Percentiles rank a stretch among this genome's conserved stretches.
These are phyloP conservation scores for Zonitis immaculata DNA, from an alignment of 2,888 invertebrate genomes.

Conservation along the genomic window DNA sequence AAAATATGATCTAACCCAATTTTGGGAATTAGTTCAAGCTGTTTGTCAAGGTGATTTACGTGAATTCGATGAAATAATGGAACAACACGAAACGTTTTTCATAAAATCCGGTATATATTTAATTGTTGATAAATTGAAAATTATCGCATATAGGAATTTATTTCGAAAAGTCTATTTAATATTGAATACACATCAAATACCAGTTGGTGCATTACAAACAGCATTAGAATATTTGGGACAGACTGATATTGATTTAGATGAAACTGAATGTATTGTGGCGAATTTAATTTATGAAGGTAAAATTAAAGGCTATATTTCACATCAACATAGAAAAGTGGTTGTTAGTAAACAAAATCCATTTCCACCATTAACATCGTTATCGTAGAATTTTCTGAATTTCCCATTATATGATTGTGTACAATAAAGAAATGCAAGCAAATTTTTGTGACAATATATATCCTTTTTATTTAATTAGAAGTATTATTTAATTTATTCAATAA, in stretches of 20 bases:
- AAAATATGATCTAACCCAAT: conserved; percentile 87
- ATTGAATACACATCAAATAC: conserved; percentile 80
- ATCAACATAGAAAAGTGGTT: conserved; percentile 94
- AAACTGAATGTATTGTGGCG: conserved; percentile 93
- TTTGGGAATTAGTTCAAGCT: conserved; percentile 82
- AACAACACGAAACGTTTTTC: conserved; percentile 84
- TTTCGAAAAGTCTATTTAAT: conserved; percentile 86
- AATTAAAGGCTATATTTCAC: conserved; percentile 97
- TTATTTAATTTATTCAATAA: no score
- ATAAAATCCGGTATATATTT: conserved; percentile 96
- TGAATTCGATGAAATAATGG: conserved; percentile 77
- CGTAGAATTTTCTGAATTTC: conserved; percentile 19
- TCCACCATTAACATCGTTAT: conserved; percentile 68
- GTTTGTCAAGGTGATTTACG: conserved; percentile 87
- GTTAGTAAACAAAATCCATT: conserved; percentile 97
- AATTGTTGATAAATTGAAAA: conserved; percentile 93
- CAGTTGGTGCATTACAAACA: conserved; percentile 75
- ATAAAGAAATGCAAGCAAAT: no score
- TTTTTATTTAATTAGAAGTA: no score
- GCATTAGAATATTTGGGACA: conserved; percentile 79
- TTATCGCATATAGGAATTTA: conserved; percentile 91
- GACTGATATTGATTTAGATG: conserved; percentile 85
- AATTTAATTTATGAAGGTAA: conserved; percentile 96
- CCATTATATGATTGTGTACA: background rate
- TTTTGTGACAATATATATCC: no score